phyloP scores from a whole-genome alignment of 2,888 invertebrate species.

The Cetonia aurata region DNA sequence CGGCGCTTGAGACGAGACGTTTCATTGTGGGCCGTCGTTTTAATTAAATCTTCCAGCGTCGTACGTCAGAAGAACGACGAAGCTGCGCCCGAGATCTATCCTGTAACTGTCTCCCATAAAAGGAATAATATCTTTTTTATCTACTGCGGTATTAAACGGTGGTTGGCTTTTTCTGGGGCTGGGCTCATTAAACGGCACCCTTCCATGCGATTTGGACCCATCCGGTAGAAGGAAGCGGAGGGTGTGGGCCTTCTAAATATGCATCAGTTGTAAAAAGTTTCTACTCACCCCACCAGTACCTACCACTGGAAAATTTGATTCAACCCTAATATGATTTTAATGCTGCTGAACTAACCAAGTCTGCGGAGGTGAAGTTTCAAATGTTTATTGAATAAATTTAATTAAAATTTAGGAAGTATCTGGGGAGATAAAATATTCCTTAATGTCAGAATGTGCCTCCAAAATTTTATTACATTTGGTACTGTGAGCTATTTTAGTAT shows the following conservation, averaged over 20 bases:
- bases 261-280: conserved; percentile 36
- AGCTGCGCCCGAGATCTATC: conserved; percentile 17
- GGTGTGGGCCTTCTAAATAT: conserved; percentile 36
- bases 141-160: conserved; percentile 25
- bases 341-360: neutral
- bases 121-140: conserved; percentile 39
- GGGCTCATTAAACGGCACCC: conserved; percentile 39
- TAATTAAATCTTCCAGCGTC: conserved; percentile 32
- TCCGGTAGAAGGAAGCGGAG: conserved; percentile 31
- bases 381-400: too few species aligned
- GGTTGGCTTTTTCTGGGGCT: conserved; percentile 21
- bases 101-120: conserved; percentile 27
- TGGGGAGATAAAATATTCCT: too few species aligned
- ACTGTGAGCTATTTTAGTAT: too few species aligned
- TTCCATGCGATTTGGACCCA: neutral
- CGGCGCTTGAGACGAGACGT: neutral
- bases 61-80: conserved; percentile 6
- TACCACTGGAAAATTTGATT: conserved; percentile 9
- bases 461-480: too few species aligned
- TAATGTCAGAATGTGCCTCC: too few species aligned
- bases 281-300: neutral
- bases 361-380: too few species aligned
- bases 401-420: too few species aligned
- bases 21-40: conserved; percentile 25
- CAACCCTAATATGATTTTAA: conserved; percentile 23